phyloP scores from a whole-genome alignment of 2,888 invertebrate genomes.

The Frankliniella fusca region DNA sequence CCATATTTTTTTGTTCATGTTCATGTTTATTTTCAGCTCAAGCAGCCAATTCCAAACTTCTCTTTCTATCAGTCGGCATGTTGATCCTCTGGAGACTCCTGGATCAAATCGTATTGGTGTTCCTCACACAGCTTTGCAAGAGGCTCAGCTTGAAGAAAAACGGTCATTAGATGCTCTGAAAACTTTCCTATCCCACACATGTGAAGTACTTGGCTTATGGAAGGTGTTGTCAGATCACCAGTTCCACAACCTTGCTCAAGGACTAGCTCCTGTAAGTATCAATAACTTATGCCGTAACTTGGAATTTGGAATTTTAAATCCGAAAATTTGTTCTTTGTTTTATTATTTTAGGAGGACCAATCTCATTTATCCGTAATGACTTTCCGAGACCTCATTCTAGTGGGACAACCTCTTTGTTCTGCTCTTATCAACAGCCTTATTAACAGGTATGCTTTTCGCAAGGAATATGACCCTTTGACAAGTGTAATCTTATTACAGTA shows the following conservation, averaged over 20 bases:
- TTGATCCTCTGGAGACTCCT: not conserved
- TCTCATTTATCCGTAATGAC: conserved; percentile 56
- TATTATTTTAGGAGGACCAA: conserved; percentile 52
- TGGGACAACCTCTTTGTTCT: conserved; percentile 70
- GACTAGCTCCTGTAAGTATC: conserved; percentile 47
- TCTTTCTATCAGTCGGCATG: not conserved
- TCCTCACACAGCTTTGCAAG: conserved; percentile 37
- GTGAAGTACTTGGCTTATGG: conserved; percentile 91
- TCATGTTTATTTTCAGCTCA: not conserved
- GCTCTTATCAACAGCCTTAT: conserved; percentile 79
- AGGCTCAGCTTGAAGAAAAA: conserved; percentile 58
- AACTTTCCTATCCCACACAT: conserved; percentile 68
- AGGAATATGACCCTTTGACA: conserved; percentile 11
- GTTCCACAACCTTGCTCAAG: conserved; percentile 72
- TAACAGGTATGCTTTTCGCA: conserved; percentile 53
- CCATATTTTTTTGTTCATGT: not conserved
- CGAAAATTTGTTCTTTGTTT: not conserved
- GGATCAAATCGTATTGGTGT: not conserved
- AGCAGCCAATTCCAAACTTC: conserved; percentile 8
- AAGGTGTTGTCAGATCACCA: conserved; percentile 89
- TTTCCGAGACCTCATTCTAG: conserved; percentile 70
- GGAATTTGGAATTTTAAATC: not conserved
- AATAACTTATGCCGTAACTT: not conserved
- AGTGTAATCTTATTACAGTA: conserved; percentile 26
- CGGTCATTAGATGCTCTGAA: conserved; percentile 73